A percentile compares a stretch with the other conserved stretches of the same genome.
These are phyloP conservation scores for Ranitomeya imitator DNA, from an alignment of 2,113 vertebrate genomes.

Conservation along the genomic window DNA sequence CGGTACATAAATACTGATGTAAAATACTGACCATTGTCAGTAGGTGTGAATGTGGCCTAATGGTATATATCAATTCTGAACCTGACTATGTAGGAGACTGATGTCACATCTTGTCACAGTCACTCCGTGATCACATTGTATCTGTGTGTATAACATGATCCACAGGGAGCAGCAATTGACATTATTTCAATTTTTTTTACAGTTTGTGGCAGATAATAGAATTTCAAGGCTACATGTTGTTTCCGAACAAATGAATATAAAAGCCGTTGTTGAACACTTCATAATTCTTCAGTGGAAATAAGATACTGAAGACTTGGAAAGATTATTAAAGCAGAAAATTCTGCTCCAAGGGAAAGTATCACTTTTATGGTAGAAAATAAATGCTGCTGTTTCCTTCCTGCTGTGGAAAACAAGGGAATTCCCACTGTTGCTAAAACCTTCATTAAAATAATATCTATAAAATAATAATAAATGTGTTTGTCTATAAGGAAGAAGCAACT, in stretches of 20 bases:
- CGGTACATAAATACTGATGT: no score
- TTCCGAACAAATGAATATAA: neutral
- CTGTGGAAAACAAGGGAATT: neutral
- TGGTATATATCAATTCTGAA: no score
- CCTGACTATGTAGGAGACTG: no score
- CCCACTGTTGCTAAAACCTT: neutral
- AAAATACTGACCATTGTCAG: no score
- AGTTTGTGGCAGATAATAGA: neutral
- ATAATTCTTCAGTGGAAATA: slow-evolving; percentile 7
- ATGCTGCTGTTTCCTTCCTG: neutral
- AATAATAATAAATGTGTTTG: neutral
- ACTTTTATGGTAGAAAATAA: slow-evolving; percentile 2
- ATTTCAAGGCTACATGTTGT: neutral
- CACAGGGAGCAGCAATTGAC: neutral
- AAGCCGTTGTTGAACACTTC: neutral
- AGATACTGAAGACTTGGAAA: neutral
- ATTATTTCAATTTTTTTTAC: neutral
- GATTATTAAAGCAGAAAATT: slow-evolving; percentile 10
- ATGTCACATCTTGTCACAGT: neutral
- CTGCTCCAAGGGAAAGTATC: neutral
- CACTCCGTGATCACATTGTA: neutral
- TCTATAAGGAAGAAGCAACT: neutral
- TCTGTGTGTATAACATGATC: neutral
- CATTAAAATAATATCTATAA: neutral
- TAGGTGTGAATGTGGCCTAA: no score